phyloP scores from a whole-genome alignment of 1,140 invertebrate genomes.

The Drosophila yakuba region DNA sequence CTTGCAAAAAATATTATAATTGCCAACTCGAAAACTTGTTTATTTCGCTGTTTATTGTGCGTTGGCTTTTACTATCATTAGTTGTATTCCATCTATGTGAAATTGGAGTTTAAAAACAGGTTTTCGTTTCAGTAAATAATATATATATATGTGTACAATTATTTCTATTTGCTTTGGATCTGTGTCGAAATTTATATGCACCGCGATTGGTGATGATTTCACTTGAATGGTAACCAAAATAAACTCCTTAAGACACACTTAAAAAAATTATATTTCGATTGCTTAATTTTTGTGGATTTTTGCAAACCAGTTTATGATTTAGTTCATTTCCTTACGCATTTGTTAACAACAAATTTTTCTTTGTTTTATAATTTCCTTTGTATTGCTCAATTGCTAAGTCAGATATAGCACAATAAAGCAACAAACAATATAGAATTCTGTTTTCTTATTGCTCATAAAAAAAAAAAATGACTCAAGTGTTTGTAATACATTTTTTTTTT shows the following conservation, averaged over 20 bases:
- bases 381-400: background rate
- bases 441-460: background rate
- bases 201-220: background rate
- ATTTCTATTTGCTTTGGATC: slow-evolving; percentile 24
- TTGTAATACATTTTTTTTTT: too few relatives aligned
- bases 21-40: slow-evolving; percentile 30
- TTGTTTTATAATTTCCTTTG: background rate
- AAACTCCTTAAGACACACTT: too few relatives aligned
- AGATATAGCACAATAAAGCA: background rate
- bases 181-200: slow-evolving; percentile 22
- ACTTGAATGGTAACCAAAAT: background rate
- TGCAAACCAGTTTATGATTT: slow-evolving; percentile 1
- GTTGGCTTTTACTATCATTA: slow-evolving; percentile 13
- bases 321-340: background rate
- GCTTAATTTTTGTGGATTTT: background rate
- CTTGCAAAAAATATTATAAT: slow-evolving; percentile 4
- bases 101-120: slow-evolving; percentile 30
- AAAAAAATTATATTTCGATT: background rate
- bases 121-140: slow-evolving; percentile 29
- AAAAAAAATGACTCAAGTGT: too few relatives aligned
- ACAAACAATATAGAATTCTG: background rate
- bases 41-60: slow-evolving; percentile 20
- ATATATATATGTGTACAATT: background rate
- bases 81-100: slow-evolving; percentile 11
- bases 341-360: background rate